Conservation (phyloP, 2,888 invertebrate species). For the Drosophila mimetica region DNA sequence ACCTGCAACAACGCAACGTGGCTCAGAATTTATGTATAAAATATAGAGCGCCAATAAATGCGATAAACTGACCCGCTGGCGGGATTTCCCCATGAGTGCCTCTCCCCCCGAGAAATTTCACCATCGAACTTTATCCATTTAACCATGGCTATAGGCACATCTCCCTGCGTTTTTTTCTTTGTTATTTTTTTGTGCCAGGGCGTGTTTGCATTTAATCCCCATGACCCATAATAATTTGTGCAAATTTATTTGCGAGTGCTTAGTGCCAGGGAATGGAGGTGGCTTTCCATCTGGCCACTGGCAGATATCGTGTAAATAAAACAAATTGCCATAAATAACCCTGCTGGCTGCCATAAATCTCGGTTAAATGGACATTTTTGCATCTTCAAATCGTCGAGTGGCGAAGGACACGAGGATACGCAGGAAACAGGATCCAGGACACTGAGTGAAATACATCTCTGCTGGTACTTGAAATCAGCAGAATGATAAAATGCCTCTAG, state of each 20-base stretch:
- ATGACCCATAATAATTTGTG: constrained; percentile 79
- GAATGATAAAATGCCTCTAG: constrained; percentile 66
- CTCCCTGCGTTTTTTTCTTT: constrained; percentile 32
- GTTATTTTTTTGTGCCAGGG: constrained; percentile 29
- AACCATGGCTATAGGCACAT: constrained; percentile 40
- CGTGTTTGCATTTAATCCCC: constrained; percentile 68
- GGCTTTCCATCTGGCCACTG: constrained; percentile 48
- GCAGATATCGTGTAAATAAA: constrained; percentile 80
- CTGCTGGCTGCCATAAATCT: constrained; percentile 75
- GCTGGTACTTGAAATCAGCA: constrained; percentile 55
- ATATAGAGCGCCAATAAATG: constrained; percentile 71
- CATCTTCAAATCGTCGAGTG: constrained; percentile 77
- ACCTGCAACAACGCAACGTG: constrained; percentile 58
- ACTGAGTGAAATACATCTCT: constrained; percentile 37
- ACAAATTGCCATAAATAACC: constrained; percentile 81
- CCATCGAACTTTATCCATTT: constrained; percentile 45
- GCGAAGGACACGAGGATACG: constrained; percentile 27
- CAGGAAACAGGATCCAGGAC: constrained; percentile 14
- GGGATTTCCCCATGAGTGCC: neutral
- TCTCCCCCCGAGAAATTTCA: neutral
- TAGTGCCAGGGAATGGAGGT: constrained; percentile 50
- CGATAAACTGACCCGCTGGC: constrained; percentile 64
- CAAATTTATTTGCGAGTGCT: constrained; percentile 76
- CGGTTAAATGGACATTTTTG: constrained; percentile 81
- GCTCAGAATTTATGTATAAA: constrained; percentile 67